Percentiles rank a stretch among this genome's conserved stretches.
Conservation (phyloP, 2,888 invertebrate species). For the Aquatica leii region DNA sequence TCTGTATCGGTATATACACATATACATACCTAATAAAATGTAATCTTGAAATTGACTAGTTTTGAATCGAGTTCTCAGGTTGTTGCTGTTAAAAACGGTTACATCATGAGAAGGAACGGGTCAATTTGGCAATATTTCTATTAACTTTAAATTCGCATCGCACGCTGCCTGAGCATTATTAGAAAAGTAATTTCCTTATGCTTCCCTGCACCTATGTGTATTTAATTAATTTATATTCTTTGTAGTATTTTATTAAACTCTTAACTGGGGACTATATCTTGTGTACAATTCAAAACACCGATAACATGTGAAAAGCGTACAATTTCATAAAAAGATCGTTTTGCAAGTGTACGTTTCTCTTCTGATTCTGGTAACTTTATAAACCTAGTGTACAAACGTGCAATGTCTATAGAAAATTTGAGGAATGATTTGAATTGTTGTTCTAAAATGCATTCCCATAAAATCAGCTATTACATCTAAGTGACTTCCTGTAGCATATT, state of each 20-base stretch:
- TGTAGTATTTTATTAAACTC: background rate
- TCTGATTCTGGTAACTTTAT: background rate
- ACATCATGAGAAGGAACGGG: background rate
- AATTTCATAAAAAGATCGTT: no score
- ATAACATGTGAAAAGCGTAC: background rate
- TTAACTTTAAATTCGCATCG: background rate
- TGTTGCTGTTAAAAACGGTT: background rate
- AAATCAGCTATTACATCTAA: no score
- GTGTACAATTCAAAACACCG: slow-evolving; percentile 1
- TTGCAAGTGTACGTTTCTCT: background rate
- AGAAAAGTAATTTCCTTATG: background rate
- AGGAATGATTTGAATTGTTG: no score
- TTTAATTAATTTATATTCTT: background rate
- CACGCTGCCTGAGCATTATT: no score
- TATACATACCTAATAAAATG: no score
- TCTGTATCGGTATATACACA: background rate
- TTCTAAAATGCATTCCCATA: no score
- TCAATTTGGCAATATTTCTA: background rate
- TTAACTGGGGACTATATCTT: slow-evolving; percentile 1
- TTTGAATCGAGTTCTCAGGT: no score
- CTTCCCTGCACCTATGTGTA: background rate
- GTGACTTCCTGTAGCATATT: slow-evolving; percentile 4
- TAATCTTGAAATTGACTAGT: background rate
- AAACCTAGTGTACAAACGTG: no score
- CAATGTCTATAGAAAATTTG: no score